Conservation (phyloP, 2,888 invertebrate species). For the Dasypogon diadema region DNA sequence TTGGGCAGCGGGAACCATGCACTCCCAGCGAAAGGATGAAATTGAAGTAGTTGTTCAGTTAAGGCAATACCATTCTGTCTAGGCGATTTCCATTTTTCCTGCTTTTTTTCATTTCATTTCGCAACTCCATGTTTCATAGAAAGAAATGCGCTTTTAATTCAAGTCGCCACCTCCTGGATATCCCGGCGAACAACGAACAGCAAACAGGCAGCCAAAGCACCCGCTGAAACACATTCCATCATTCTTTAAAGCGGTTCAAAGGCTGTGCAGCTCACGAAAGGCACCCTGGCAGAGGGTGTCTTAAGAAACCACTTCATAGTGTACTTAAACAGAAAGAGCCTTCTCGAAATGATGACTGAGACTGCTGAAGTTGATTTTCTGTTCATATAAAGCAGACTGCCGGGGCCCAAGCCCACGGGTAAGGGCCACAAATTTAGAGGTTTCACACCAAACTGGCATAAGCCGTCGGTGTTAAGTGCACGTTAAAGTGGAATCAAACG, state of each 20-base stretch:
- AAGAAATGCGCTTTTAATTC: constrained; percentile 42
- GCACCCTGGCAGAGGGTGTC: constrained; percentile 9
- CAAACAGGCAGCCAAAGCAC: not conserved
- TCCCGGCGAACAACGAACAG: not conserved
- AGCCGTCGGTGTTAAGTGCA: constrained; percentile 49
- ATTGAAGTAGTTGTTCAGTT: constrained; percentile 41
- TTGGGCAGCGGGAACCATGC: not conserved
- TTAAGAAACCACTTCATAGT: constrained; percentile 46
- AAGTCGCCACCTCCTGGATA: constrained; percentile 1
- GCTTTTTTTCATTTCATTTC: constrained; percentile 17
- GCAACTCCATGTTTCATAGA: constrained; percentile 13
- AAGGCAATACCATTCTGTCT: constrained; percentile 41
- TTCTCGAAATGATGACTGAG: constrained; percentile 33
- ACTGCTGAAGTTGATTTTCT: constrained; percentile 14
- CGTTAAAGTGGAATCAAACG: constrained; percentile 50
- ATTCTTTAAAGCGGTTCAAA: constrained; percentile 22
- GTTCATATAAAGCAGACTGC: constrained; percentile 7
- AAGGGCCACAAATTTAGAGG: constrained; percentile 38
- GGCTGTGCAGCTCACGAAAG: constrained; percentile 13
- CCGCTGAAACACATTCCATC: constrained; percentile 39
- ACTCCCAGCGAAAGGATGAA: not conserved
- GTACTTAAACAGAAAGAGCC: constrained; percentile 30
- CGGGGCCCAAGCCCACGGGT: not conserved
- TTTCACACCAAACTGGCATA: constrained; percentile 50
- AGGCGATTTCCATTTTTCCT: constrained; percentile 31